phyloP scores from a whole-genome alignment of 2,888 invertebrate genomes.

The Plusia festucae region DNA sequence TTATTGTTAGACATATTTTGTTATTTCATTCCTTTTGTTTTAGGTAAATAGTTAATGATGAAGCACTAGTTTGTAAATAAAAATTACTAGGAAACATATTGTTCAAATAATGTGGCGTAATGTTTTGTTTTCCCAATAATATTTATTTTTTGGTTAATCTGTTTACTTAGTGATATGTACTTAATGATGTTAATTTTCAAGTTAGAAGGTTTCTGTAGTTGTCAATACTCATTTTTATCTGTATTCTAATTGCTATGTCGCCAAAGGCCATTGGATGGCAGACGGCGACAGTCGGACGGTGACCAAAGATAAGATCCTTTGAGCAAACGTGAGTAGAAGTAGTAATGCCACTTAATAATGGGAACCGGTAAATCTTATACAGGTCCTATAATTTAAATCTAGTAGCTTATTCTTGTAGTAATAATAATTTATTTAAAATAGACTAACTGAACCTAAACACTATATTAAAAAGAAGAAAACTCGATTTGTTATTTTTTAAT shows the following conservation, averaged over 20 bases:
- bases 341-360: slow-evolving; percentile 17
- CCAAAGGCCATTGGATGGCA: neutral
- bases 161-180: neutral
- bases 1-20: neutral
- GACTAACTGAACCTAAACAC: too few species aligned
- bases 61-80: neutral
- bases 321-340: slow-evolving; percentile 34
- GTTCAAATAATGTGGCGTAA: too few species aligned
- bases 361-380: neutral
- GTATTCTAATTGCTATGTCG: slow-evolving; percentile 20
- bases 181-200: neutral
- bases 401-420: too few species aligned
- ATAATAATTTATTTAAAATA: too few species aligned
- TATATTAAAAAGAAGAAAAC: too few species aligned
- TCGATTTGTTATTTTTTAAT: too few species aligned
- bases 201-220: neutral
- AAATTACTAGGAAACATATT: neutral
- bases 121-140: neutral
- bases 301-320: slow-evolving; percentile 31
- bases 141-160: too few species aligned
- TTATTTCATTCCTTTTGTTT: neutral
- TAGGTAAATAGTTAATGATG: neutral
- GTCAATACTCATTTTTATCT: neutral
- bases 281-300: slow-evolving; percentile 16
- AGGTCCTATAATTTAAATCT: neutral